Conservation (phyloP, 2,113 vertebrate genomes). For the Leucoraja erinaceus region DNA sequence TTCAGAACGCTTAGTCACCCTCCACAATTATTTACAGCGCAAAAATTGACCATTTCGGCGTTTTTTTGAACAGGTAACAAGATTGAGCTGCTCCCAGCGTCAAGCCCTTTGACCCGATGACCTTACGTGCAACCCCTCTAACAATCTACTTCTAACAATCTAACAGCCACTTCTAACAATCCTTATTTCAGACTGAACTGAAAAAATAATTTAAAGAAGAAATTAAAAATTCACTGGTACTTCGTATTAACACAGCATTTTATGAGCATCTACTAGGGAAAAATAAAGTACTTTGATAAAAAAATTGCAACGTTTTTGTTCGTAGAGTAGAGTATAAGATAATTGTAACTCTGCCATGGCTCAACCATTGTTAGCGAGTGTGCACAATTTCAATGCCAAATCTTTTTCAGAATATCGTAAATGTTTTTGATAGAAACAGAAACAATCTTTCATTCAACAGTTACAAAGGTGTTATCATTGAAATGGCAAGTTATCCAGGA, state of each 20-base stretch:
- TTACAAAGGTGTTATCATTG: neutral
- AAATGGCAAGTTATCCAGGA: neutral
- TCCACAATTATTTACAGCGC: too few species aligned
- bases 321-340: neutral
- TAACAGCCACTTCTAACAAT: neutral
- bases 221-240: slow-evolving; percentile 4
- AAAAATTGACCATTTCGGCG: too few species aligned
- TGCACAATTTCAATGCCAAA: neutral
- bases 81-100: too few species aligned
- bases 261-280: too few species aligned
- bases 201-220: neutral
- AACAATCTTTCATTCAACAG: neutral
- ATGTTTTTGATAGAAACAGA: neutral
- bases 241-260: too few species aligned
- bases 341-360: neutral
- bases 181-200: neutral
- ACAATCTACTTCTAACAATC: too few species aligned
- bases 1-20: too few species aligned
- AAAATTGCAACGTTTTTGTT: neutral
- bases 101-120: too few species aligned
- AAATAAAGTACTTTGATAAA: neutral
- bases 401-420: neutral
- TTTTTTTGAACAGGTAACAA: too few species aligned
- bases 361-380: neutral
- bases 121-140: too few species aligned